These are phyloP conservation scores for Acanthurus leucopareius DNA, from an alignment of 2,797 vertebrate species.

Conservation along the genomic window DNA sequence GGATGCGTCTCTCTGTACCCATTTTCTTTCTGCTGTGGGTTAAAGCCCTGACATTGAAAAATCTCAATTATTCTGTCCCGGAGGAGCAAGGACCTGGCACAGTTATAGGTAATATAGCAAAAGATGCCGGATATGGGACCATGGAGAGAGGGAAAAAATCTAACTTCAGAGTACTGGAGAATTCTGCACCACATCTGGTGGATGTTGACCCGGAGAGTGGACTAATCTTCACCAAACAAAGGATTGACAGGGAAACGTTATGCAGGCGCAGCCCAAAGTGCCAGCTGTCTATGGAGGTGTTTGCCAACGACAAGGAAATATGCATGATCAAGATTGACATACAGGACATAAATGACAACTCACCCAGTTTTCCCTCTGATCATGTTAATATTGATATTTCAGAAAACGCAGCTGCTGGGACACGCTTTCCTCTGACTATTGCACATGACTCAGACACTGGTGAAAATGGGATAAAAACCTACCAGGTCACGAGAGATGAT, in stretches of 20 bases:
- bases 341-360: slow-evolving; percentile 88
- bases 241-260: slow-evolving; percentile 96
- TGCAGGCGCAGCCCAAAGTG: slow-evolving; percentile 96
- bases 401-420: slow-evolving; percentile 84
- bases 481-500: slow-evolving; percentile 96
- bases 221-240: slow-evolving; percentile 97
- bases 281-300: slow-evolving; percentile 98
- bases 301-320: slow-evolving; percentile 98
- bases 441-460: slow-evolving; percentile 96
- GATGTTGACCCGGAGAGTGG: slow-evolving; percentile 98
- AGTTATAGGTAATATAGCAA: slow-evolving; percentile 97
- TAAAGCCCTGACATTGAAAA: slow-evolving; percentile 96
- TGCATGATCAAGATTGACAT: slow-evolving; percentile 94
- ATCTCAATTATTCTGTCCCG: slow-evolving; percentile 97
- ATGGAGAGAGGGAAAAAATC: slow-evolving; percentile 90
- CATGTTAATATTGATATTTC: slow-evolving; percentile 86
- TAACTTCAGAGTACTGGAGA: slow-evolving; percentile 97
- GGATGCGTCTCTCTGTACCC: slow-evolving; percentile 97
- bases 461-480: slow-evolving; percentile 97
- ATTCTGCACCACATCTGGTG: slow-evolving; percentile 96
- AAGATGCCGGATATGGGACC: slow-evolving; percentile 92
- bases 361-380: slow-evolving; percentile 83
- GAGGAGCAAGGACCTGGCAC: slow-evolving; percentile 98
- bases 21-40: slow-evolving; percentile 95
- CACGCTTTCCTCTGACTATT: slow-evolving; percentile 89